These are phyloP conservation scores for Cryptophagus acutangulus DNA, from an alignment of 2,888 invertebrate species.

Conservation along the genomic window DNA sequence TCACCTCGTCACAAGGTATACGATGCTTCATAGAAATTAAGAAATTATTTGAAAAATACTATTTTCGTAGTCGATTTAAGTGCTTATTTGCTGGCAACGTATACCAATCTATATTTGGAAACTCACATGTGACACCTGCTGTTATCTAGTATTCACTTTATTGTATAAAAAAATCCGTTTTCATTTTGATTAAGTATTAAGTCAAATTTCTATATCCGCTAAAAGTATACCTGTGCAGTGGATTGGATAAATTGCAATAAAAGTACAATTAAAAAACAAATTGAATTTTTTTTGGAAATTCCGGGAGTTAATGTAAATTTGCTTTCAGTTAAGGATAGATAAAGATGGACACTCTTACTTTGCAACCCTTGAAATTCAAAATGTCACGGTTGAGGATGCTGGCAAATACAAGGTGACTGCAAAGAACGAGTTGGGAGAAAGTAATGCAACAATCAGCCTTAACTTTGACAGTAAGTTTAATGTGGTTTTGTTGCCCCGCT, in stretches of 20 bases:
- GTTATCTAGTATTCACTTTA: conserved; percentile 24
- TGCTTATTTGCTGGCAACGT: conserved; percentile 30
- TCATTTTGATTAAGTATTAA: too few species aligned
- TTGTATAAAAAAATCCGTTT: too few species aligned
- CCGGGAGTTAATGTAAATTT: conserved; percentile 19
- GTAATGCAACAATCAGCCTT: conserved; percentile 93
- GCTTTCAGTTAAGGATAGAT: conserved; percentile 72
- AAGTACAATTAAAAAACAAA: too few species aligned
- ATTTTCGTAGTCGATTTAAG: conserved; percentile 28
- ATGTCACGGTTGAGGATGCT: conserved; percentile 94
- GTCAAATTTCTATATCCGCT: conserved; percentile 25
- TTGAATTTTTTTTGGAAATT: too few species aligned
- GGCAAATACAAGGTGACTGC: conserved; percentile 96
- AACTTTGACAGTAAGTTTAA: conserved; percentile 94
- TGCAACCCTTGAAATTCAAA: conserved; percentile 87
- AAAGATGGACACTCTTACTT: conserved; percentile 92
- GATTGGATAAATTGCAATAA: conserved; percentile 12
- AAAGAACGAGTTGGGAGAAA: conserved; percentile 96
- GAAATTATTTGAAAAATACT: conserved; percentile 20
- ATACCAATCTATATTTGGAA: conserved; percentile 31
- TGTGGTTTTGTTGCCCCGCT: conserved; percentile 34
- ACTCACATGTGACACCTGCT: conserved; percentile 34
- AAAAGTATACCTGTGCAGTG: conserved; percentile 25
- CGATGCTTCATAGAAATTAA: conserved; percentile 7
- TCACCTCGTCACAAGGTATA: conserved; percentile 80